Conservation (phyloP, 2,888 invertebrate genomes). For the Neoscelio sp. region DNA sequence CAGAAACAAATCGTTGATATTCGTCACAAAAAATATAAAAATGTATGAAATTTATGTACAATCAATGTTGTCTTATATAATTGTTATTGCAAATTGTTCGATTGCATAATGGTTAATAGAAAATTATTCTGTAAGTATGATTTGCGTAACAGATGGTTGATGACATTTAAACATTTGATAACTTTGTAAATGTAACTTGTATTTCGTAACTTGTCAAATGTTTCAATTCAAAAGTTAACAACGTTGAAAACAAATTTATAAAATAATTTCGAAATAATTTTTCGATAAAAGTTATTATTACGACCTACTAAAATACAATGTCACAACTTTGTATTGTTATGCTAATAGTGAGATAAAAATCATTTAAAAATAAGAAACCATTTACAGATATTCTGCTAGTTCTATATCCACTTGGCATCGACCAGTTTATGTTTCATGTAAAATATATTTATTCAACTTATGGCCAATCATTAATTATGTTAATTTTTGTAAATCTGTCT, state of each 20-base stretch:
- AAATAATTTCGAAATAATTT: no score
- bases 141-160: neutral
- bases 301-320: no score
- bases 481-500: conserved; percentile 47
- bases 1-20: conserved; percentile 38
- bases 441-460: neutral
- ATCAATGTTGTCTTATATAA: neutral
- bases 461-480: conserved; percentile 31
- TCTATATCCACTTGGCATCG: neutral
- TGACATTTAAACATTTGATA: no score
- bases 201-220: no score
- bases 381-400: conserved; percentile 9
- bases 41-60: neutral
- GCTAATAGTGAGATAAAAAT: conserved; percentile 29
- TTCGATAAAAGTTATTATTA: no score
- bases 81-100: conserved; percentile 16
- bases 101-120: conserved; percentile 3
- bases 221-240: no score
- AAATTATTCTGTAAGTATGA: neutral
- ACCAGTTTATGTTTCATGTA: neutral
- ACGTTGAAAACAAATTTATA: no score
- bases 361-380: conserved; percentile 2
- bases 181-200: no score
- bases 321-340: no score
- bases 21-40: conserved; percentile 6